Evolutionary conservation across 2,797 vertebrate genomes (phyloP), one percentile per base, ranked within the genome.

Genomic region (Acropternis orthonyx): DNA sequence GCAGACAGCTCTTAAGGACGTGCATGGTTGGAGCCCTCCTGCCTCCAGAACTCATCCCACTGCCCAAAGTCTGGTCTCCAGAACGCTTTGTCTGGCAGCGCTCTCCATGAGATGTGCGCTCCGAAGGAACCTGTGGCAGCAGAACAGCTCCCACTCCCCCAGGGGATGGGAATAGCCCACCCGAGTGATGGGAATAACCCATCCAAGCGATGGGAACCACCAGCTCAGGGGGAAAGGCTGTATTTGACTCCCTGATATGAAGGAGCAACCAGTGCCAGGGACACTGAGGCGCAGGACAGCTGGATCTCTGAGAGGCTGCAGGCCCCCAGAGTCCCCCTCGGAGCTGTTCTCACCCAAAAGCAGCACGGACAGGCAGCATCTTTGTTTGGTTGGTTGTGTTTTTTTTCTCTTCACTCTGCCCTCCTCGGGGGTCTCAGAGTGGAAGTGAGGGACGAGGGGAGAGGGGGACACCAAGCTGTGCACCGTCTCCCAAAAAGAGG

Each of bases 21-120:
- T 7, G 62, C 44, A 41, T 18, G 12, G 43, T 46, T 62, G 72
- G 68, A 93, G 43, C 73, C 43, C 56, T 85, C 41, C 78, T 69
- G 68, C 21, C 69, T 84, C 82, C 28, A 73, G 28, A 74, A 68
- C 43, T 71, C 8, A 5, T 8, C 21, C 51, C 46, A 30, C 15
- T 1, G 3, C 30, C 22, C 72, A 4, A 51, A 79, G 78, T 55
- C 71, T 23, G 2, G 44, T 13, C 41, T 51, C 66, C 0, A 0
- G 1, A 74, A 55, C 1, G 7, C 39, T 82, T 43, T 34, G 39
- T n/a, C 37, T 74, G 36, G 36, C 37, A 72, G 27, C 0, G 0
- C 5, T 43, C 24, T 32, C 54, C 20, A 13, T 7, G n/a, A 72
- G 74, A 88, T 11, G 0, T 14, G 51, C 26, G 6, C 85, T 78